Base-by-base conservation (phyloP, 2,888 invertebrate species). In the Drosophila histrio region DNA sequence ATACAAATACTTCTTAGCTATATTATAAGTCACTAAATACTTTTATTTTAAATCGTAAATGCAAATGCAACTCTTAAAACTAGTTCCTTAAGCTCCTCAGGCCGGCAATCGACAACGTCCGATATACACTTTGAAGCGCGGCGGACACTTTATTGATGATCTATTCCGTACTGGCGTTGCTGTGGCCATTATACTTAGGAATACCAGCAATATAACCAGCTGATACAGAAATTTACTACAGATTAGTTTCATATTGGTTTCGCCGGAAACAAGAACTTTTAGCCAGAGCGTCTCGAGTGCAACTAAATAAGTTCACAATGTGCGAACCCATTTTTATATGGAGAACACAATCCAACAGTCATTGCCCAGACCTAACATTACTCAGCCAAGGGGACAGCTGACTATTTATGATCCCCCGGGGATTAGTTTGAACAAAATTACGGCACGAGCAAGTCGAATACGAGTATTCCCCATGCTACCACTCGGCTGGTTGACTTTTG, bases 61-160 rank as follows among this genome's bases (percentile, higher is more conserved):
- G 17, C 36, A 38, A 3, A n/a, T n/a, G n/a, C n/a, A n/a, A 11
- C 13, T 19, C 34, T 54, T 28, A 44, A 57, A 49, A 36, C 26
- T 11, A 56, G 15, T 26, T 39, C 21, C 43, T 3, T 34, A 0
- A 11, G 13, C 6, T 38, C 13, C n/a, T 75, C 46, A 86, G 41
- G 74, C 82, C 17, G 62, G 46, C 54, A 46, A 36, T 8, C 73
- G 84, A 41, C 83, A 84, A 32, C 75, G 75, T 49, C 80, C 73
- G 1, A 70, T 32, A 19, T 52, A 74, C n/a, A 74, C 5, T 11
- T 68, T 56, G 28, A 64, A 64, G 9, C 68, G 54, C 0, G 60
- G 32, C 1, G 64, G 54, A n/a, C 85, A 68, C 9, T 66, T 56
- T 5, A 1, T 7, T 3, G 8, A 2, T 1, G 11, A 15, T 0